Conservation (phyloP, 2,888 invertebrate genomes). For the Ophioninae sp. region DNA sequence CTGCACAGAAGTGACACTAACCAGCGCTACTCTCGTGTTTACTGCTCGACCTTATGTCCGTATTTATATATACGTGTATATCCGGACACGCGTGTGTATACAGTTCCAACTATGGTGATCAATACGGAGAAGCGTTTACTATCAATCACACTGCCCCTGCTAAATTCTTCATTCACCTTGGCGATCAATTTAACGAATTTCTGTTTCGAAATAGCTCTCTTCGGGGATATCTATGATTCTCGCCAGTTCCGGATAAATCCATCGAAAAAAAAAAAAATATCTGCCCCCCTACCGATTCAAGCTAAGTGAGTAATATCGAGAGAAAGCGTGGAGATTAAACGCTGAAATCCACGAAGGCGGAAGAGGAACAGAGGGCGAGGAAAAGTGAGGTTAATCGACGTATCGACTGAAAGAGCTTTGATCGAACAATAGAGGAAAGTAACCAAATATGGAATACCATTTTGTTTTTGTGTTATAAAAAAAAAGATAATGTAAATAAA, state of each 20-base stretch:
- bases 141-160: constrained; percentile 22
- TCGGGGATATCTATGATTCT: not conserved
- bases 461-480: too few species aligned
- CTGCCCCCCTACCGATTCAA: constrained; percentile 20
- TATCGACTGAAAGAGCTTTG: too few species aligned
- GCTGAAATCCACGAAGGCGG: constrained; percentile 7
- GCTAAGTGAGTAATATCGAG: constrained; percentile 35
- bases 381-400: too few species aligned
- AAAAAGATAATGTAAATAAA: too few species aligned
- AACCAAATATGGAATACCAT: too few species aligned
- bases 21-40: constrained; percentile 4
- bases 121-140: constrained; percentile 22
- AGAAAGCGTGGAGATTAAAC: constrained; percentile 21
- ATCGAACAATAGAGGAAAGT: too few species aligned
- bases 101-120: not conserved
- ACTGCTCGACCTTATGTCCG: not conserved
- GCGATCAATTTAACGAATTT: not conserved
- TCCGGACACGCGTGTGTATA: not conserved
- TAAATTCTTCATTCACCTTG: constrained; percentile 16
- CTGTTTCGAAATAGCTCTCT: constrained; percentile 12
- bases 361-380: not conserved
- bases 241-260: constrained; percentile 5
- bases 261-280: constrained; percentile 6
- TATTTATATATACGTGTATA: not conserved
- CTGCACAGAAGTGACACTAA: not conserved